Base-by-base conservation (phyloP, 2,888 invertebrate species). In the Eilema depressum region DNA sequence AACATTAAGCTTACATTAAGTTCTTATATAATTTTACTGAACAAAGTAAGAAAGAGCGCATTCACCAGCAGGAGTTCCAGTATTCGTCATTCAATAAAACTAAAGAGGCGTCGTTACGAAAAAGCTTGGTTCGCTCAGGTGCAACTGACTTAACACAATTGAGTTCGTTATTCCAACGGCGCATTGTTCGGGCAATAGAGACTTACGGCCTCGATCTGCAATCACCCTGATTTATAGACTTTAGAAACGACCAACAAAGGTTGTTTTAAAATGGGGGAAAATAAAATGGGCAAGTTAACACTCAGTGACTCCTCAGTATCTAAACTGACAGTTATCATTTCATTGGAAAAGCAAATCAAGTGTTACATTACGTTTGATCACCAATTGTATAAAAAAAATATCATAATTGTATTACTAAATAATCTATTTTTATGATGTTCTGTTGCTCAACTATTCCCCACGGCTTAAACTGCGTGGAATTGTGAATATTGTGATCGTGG, bases 151-250 rank as follows among this genome's bases (percentile, higher is more conserved):
- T 89, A 90, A 89, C 85, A 89, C 89, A 91, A 91, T 91, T 89
- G 89, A 91, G 89, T 90, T 92, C 91, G 89, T 91, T 91, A 91
- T 91, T 91, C 85, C 85, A 78, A 76, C 79, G 83, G 82, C 81
- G 85, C 84, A 89, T 91, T 91, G 89, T 90, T 88, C 88, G 78
- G 79, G 83, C 85, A 83, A 87, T 84, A 81, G 83, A 86, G 83
- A 85, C 86, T 84, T 82, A 84, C 81, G 83, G 83, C 82, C 69
- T 75, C 86, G 85, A 89, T 89, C 85, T 82, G 77, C 87, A 89
- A 90, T 89, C 88, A 85, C 76, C 77, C 81, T 84, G 86, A 88
- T 88, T 89, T 89, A 89, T 86, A 88, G 90, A 88, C 84, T 84
- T 84, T 78, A 83, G 82, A 91, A 89, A 77, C 68, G 71, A 83